Base-by-base conservation (phyloP, 2,888 invertebrate genomes). In the Orthosia cruda region DNA sequence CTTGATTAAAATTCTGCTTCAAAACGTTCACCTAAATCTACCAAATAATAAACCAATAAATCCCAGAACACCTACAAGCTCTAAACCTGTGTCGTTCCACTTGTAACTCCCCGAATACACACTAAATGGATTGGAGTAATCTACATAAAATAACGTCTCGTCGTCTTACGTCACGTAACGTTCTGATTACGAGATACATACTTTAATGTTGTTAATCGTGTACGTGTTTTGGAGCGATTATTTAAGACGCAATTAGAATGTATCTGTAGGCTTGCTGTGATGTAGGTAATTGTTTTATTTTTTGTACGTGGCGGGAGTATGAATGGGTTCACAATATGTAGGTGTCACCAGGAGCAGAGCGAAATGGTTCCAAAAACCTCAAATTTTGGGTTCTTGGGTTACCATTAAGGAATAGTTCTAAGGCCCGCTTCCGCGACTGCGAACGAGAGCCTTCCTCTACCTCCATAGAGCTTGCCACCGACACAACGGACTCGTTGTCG, bases 161-260 rank as follows among this genome's bases (percentile, higher is more conserved):
- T 73, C 74, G 71, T 74, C 71, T 79, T 65, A 59, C 59, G 55
- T 68, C 81, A 74, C 76, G 72, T 61, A 83, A 81, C 77, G 72
- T 70, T 74, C 66, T 81, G 81, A 86, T 86, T 86, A 68, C 66
- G 62, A 86, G 78, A 81, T 88, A 87, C 81, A 80, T 86, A 83
- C 83, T 86, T 86, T 88, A 88, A 87, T 69, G 74, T 73, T 71
- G 81, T 88, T 86, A 86, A 84, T 78, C 78, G 80, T 20, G 77
- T n/a, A 87, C 88, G 87, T 82, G 80, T 78, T 65, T 52, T 62
- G 81, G 26, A 65, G 45, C 50, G 52, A 72, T 81, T 81, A 86
- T 81, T 80, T 72, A 67, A 81, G 77, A 32, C 77, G 40, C 64
- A 82, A 81, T 84, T 78, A 80, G 75, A 85, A 85, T 79, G 68